Evolutionary conservation across 2,113 vertebrate species (phyloP).

Genomic region (Steatornis caripensis): DNA sequence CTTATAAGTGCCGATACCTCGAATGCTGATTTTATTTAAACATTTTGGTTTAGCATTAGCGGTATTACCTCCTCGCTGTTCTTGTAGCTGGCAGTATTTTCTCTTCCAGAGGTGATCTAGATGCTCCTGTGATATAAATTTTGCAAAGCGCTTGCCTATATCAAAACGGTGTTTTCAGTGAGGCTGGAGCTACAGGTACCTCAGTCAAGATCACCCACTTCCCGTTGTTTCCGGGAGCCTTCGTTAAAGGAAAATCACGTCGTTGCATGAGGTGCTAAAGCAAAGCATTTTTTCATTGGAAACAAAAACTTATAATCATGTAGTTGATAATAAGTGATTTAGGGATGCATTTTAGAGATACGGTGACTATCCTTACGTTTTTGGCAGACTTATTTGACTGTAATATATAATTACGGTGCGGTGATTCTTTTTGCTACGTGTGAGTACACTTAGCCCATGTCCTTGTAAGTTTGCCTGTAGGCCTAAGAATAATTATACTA

Average conservation of each 20-base stretch:
- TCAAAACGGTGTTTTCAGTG: not conserved
- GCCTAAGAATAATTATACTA: slow-evolving; percentile 19
- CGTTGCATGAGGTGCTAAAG: not conserved
- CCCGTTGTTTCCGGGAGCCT: not conserved
- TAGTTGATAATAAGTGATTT: not conserved
- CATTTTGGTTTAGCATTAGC: not conserved
- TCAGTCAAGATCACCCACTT: not conserved
- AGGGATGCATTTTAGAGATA: not conserved
- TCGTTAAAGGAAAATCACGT: not conserved
- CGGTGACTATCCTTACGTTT: not conserved
- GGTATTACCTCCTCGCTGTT: not conserved
- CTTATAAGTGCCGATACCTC: not conserved
- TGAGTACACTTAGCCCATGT: not conserved
- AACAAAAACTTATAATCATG: not conserved
- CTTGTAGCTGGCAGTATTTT: not conserved
- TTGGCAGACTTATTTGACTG: not conserved
- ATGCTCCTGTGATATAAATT: not conserved
- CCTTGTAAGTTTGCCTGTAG: slow-evolving; percentile 11
- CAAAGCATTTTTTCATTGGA: not conserved
- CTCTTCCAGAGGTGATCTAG: not conserved
- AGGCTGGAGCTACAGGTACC: not conserved
- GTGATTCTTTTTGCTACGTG: not conserved
- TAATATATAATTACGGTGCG: not conserved
- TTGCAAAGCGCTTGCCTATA: not conserved
- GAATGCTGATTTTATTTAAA: not conserved